Conservation (phyloP, 2,888 invertebrate species). For the Dicyrtoma fusca region DNA sequence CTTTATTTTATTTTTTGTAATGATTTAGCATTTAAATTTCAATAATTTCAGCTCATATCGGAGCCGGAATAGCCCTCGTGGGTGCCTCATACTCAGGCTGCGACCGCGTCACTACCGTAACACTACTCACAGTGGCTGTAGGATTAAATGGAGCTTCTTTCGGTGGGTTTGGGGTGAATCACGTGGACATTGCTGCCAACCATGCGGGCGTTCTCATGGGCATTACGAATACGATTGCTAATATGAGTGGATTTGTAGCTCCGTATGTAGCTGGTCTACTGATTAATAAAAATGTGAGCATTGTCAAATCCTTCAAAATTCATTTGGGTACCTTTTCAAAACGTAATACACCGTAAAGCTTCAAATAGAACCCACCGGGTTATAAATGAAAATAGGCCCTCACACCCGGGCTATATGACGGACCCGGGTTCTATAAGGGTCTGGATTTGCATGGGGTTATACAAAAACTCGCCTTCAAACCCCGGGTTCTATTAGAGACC, state of each 20-base stretch:
- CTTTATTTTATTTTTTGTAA: background rate
- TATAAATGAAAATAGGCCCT: too few relatives aligned
- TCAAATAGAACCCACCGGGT: too few relatives aligned
- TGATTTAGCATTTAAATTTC: background rate
- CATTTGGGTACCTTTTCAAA: too few relatives aligned
- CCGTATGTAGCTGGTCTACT: slow-evolving; percentile 82
- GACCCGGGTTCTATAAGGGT: too few relatives aligned
- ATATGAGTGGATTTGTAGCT: slow-evolving; percentile 66
- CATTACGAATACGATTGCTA: slow-evolving; percentile 72
- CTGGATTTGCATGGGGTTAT: too few relatives aligned
- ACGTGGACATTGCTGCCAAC: slow-evolving; percentile 64
- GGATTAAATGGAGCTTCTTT: slow-evolving; percentile 88
- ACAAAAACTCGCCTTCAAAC: background rate
- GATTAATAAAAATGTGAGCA: slow-evolving; percentile 64
- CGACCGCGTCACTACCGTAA: slow-evolving; percentile 75
- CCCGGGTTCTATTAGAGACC: too few relatives aligned
- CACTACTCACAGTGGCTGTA: slow-evolving; percentile 78
- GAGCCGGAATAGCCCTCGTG: slow-evolving; percentile 59
- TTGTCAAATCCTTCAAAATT: too few relatives aligned
- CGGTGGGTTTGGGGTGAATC: slow-evolving; percentile 64
- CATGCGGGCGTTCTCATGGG: slow-evolving; percentile 90
- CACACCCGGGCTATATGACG: too few relatives aligned
- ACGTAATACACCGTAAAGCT: too few relatives aligned
- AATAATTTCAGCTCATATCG: slow-evolving; percentile 26
- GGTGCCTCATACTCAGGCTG: slow-evolving; percentile 85